A percentile compares a stretch with the other conserved stretches of the same genome.
Conservation (phyloP, 2,888 invertebrate species). For the Hirtodrosophila confusa region DNA sequence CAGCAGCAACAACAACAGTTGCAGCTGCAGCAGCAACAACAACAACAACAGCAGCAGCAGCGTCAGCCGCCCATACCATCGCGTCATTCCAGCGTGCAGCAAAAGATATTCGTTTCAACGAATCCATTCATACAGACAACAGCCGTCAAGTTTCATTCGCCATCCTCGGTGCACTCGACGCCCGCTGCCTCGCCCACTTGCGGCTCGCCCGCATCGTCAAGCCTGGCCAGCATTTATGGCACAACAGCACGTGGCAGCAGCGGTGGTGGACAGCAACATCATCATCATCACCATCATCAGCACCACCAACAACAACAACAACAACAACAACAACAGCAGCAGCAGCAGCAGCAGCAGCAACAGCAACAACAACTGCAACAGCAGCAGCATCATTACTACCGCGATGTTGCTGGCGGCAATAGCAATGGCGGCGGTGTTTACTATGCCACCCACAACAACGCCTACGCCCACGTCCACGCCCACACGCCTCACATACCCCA, state of each 20-base stretch:
- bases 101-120: conserved; percentile 84
- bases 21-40: conserved; percentile 57
- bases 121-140: conserved; percentile 84
- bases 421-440: conserved; percentile 67
- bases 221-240: conserved; percentile 72
- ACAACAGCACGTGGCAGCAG: conserved; percentile 68
- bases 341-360: conserved; percentile 45
- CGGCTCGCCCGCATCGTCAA: conserved; percentile 71
- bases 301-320: conserved; percentile 44
- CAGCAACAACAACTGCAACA: conserved; percentile 33
- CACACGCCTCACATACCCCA: conserved; percentile 51
- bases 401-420: conserved; percentile 63
- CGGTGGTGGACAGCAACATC: conserved; percentile 33
- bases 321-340: conserved; percentile 33
- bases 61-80: conserved; percentile 82
- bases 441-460: conserved; percentile 66
- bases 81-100: conserved; percentile 83
- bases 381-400: conserved; percentile 62
- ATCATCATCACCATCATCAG: conserved; percentile 47
- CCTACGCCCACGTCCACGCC: conserved; percentile 42
- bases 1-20: conserved; percentile 58
- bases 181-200: conserved; percentile 79
- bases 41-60: conserved; percentile 52
- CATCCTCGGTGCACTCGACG: conserved; percentile 63
- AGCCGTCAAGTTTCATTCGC: conserved; percentile 81